Evolutionary conservation across 2,888 invertebrate species (phyloP).

Genomic region (Spialia ferax): DNA sequence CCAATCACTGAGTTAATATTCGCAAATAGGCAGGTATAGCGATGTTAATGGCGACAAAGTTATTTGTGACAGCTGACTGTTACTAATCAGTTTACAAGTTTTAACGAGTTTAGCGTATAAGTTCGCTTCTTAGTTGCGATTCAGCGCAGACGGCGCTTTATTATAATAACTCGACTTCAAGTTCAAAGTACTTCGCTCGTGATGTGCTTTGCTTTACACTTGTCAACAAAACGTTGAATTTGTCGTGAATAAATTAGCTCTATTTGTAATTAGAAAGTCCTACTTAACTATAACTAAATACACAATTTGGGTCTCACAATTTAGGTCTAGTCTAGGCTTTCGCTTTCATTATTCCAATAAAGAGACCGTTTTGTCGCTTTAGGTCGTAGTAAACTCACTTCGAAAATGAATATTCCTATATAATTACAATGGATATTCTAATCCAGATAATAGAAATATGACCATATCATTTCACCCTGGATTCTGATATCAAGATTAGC

Average conservation of each 20-base stretch:
- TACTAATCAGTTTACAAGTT: slow-evolving; percentile 5
- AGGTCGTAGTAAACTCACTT: no score
- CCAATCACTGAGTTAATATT: no score
- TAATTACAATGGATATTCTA: no score
- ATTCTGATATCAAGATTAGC: no score
- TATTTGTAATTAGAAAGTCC: not conserved
- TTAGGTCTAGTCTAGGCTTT: no score
- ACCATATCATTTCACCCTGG: no score
- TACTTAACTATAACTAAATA: no score
- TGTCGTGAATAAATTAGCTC: not conserved
- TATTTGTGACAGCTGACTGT: slow-evolving; percentile 1
- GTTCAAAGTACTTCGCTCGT: not conserved
- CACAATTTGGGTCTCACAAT: no score
- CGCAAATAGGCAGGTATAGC: not conserved
- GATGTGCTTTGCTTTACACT: not conserved
- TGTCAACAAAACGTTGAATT: slow-evolving; percentile 5
- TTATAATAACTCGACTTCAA: not conserved
- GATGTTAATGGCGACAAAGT: not conserved
- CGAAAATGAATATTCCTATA: no score
- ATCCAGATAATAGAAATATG: no score
- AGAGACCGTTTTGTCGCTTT: no score
- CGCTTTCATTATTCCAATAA: no score
- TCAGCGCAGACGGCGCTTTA: not conserved
- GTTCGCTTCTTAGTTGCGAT: not conserved
- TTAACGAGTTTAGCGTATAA: slow-evolving; percentile 3